Percentiles rank a stretch among this genome's conserved stretches.
These are phyloP conservation scores for Brachionus sp. DNA, from an alignment of 1,140 invertebrate genomes.

Conservation along the genomic window DNA sequence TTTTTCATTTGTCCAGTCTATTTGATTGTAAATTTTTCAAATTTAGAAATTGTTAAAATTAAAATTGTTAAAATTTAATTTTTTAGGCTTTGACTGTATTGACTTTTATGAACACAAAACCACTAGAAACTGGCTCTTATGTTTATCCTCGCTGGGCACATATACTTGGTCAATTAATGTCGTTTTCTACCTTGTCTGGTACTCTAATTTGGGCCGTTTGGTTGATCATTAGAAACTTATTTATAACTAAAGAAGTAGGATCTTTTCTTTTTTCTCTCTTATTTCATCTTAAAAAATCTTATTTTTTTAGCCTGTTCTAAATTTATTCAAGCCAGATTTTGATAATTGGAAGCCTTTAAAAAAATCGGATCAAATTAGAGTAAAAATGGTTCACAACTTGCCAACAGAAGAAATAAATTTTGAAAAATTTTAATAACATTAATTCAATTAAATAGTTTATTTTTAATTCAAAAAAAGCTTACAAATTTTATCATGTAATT, in stretches of 20 bases:
- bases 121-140: constrained; percentile 24
- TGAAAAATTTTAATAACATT: neutral
- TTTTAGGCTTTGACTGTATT: constrained; percentile 67
- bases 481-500: no score
- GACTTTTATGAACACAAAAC: constrained; percentile 50
- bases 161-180: constrained; percentile 62
- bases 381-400: constrained; percentile 2
- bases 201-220: constrained; percentile 3
- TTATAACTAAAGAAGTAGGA: neutral
- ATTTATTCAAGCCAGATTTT: constrained; percentile 27
- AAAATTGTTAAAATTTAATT: neutral
- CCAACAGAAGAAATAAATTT: neutral
- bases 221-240: neutral
- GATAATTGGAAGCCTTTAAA: constrained; percentile 29
- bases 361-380: neutral
- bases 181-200: constrained; percentile 11
- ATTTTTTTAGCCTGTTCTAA: neutral
- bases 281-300: neutral
- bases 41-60: neutral
- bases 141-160: constrained; percentile 70
- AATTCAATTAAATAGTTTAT: no score
- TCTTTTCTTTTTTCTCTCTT: neutral
- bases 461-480: no score
- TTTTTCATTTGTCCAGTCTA: constrained; percentile 57
- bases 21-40: constrained; percentile 64